Conservation (phyloP, 2,888 invertebrate species). For the Coenonympha arcania region DNA sequence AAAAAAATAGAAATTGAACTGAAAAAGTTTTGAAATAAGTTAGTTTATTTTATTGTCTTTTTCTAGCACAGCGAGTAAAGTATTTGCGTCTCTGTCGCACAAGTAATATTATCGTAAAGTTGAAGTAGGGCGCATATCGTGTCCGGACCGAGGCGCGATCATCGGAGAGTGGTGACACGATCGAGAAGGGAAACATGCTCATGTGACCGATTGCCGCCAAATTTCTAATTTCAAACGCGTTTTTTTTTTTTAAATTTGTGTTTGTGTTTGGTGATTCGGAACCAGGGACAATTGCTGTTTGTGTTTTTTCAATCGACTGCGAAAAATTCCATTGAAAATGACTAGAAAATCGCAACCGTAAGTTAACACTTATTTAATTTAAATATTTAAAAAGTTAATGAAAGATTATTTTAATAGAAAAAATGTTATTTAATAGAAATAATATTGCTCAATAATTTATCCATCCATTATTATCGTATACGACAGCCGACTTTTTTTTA, state of each 20-base stretch:
- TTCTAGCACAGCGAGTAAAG: conserved; percentile 8
- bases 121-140: conserved; percentile 68
- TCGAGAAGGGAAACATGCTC: conserved; percentile 65
- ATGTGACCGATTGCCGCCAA: conserved; percentile 66
- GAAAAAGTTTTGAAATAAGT: background rate
- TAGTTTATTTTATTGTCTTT: conserved; percentile 8
- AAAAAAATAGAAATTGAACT: background rate
- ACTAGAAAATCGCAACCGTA: conserved; percentile 33
- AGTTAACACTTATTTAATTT: conserved; percentile 27
- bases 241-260: conserved; percentile 37
- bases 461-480: too few species aligned
- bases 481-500: too few species aligned
- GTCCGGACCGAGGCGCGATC: conserved; percentile 64
- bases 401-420: too few species aligned
- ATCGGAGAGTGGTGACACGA: conserved; percentile 67
- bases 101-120: conserved; percentile 45
- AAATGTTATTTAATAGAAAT: too few species aligned
- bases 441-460: too few species aligned
- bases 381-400: background rate
- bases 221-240: conserved; percentile 45
- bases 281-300: conserved; percentile 27
- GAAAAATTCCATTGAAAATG: conserved; percentile 25
- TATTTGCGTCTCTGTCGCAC: conserved; percentile 52
- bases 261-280: conserved; percentile 42
- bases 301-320: conserved; percentile 19